Conservation (phyloP, 2,888 invertebrate genomes). For the Temnothorax rugatulus region DNA sequence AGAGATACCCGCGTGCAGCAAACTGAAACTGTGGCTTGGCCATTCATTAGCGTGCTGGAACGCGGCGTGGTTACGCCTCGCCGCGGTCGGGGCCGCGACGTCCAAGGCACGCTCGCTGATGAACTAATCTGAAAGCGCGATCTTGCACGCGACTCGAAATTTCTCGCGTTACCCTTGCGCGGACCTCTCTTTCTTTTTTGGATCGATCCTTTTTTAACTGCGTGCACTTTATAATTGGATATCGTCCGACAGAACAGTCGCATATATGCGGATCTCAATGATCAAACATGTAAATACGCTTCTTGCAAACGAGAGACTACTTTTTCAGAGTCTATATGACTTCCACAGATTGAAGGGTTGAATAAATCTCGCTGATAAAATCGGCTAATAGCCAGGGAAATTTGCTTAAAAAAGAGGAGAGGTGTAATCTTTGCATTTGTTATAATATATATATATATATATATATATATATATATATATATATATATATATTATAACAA, state of each 20-base stretch:
- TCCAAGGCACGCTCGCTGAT: constrained; percentile 27
- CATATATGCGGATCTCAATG: background rate
- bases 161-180: background rate
- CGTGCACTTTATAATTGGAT: background rate
- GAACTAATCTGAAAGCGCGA: constrained; percentile 47
- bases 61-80: constrained; percentile 31
- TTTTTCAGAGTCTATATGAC: background rate
- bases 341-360: background rate
- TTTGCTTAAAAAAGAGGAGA: background rate
- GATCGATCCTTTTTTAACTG: background rate
- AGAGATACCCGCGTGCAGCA: constrained; percentile 29
- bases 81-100: constrained; percentile 20
- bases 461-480: background rate
- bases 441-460: background rate
- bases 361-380: background rate
- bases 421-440: background rate
- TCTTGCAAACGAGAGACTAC: background rate
- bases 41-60: constrained; percentile 46
- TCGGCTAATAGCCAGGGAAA: background rate
- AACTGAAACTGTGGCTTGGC: constrained; percentile 39
- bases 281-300: background rate
- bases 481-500: background rate
- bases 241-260: background rate
- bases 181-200: background rate
- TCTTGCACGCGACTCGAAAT: constrained; percentile 40